Base-by-base conservation (phyloP, 2,113 vertebrate species). In the Hystrix brachyura region DNA sequence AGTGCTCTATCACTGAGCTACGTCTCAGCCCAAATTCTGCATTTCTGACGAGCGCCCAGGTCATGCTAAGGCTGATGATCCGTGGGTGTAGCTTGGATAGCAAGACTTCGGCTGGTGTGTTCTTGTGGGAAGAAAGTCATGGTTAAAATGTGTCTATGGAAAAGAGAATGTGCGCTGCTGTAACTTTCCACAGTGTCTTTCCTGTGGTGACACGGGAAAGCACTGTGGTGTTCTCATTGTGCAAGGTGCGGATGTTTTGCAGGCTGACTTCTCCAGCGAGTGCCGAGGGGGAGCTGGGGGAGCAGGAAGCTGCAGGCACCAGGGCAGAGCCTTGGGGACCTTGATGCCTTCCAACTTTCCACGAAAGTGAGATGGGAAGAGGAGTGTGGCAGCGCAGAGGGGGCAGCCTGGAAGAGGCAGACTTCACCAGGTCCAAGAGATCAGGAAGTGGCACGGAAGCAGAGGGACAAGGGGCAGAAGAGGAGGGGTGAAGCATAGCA, bases 341-440 rank as follows among this genome's bases (percentile, higher is more conserved):
- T 18, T 4, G 43, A 81, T 43, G 84, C 46, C 48, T 62, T 59
- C 86, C 34, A 51, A 19, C 43, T 13, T 67, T 48, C 43, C 29
- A 9, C 27, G 53, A 29, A 5, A 59, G 69, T 23, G 91, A 82
- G 60, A 32, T 0, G 5, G 4, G 81, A 82, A 17, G 60, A 55
- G 67, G 32, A 62, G 7, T 10, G 32, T 0, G 46, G 76, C 60
- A 71, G 91, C 46, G 83, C 80, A 82, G 95, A 34, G 51, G 92
- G 78, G 83, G 85, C 55, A 34, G 64, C 79, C 92, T 94, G 76
- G 94, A 76, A 92, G 87, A 93, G 13, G 32, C 91, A 88, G 94
- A 64, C 89, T 32, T 46, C 64, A 46, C 43, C 32, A 23, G 83
- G 72, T 3, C 81, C 7, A 2, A 29, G 11, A 12, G 81, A 5